phyloP scores from a whole-genome alignment of 2,113 vertebrate species.

The Sceloporus undulatus region DNA sequence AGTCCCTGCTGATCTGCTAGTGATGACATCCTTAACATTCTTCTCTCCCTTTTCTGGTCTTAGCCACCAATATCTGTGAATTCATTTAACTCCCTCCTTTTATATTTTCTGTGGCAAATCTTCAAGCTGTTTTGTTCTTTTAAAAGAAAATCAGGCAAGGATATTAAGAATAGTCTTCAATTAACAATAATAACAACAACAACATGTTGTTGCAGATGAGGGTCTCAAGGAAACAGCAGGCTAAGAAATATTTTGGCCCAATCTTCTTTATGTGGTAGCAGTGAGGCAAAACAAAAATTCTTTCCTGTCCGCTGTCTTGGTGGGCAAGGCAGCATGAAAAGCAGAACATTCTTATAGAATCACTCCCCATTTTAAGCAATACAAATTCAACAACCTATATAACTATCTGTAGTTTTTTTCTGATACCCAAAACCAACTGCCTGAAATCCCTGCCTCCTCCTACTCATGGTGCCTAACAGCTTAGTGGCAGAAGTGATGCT shows the following conservation, averaged over 20 bases:
- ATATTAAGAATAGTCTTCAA: background rate
- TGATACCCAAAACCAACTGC: no score
- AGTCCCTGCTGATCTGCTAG: background rate
- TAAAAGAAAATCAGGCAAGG: background rate
- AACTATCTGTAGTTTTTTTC: no score
- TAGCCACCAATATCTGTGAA: background rate
- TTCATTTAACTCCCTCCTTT: background rate
- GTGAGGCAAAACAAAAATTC: no score
- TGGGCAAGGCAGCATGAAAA: no score
- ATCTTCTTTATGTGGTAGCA: background rate
- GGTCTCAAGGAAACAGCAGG: background rate
- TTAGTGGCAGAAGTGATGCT: background rate
- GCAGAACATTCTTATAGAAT: no score
- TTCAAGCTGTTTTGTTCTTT: background rate
- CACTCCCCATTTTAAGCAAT: no score
- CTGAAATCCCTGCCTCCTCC: no score
- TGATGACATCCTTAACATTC: background rate
- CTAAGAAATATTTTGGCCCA: background rate
- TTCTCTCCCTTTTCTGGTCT: background rate
- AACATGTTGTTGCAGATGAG: background rate
- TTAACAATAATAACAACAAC: no score
- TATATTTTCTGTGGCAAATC: background rate
- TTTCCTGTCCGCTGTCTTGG: no score
- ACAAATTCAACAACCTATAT: no score
- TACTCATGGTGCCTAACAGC: no score